Conservation (phyloP, 2,797 vertebrate species). For the Gambusia yucatana region DNA sequence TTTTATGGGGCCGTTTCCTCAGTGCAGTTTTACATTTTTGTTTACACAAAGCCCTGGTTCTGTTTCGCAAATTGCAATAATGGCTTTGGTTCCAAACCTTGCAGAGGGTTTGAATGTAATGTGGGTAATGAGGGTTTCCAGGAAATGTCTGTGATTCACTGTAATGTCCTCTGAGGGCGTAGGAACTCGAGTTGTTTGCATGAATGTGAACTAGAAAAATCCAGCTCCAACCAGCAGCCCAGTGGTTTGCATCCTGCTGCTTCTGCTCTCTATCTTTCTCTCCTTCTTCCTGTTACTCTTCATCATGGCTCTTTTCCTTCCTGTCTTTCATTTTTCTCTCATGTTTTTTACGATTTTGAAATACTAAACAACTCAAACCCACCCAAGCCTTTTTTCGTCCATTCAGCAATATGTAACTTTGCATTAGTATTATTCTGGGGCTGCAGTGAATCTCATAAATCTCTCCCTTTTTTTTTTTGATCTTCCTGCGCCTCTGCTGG, state of each 20-base stretch:
- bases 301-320: not conserved
- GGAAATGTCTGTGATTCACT: conserved; percentile 3
- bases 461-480: not conserved
- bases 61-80: not conserved
- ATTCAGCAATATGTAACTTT: conserved; percentile 1
- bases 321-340: not conserved
- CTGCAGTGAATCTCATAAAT: conserved; percentile 11
- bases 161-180: conserved; percentile 14
- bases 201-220: conserved; percentile 63
- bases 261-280: conserved; percentile 21
- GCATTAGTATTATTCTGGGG: not conserved
- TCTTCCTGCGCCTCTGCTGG: conserved; percentile 45
- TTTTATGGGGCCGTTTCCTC: not conserved
- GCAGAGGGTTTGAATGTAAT: not conserved
- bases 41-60: not conserved
- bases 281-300: conserved; percentile 5
- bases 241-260: conserved; percentile 58
- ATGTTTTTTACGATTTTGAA: conserved; percentile 9
- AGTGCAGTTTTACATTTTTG: not conserved
- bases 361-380: not conserved
- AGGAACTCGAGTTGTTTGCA: not conserved
- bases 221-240: conserved; percentile 67
- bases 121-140: not conserved
- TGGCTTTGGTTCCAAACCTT: not conserved
- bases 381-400: not conserved